Base-by-base conservation (phyloP, 2,113 vertebrate genomes). In the Nesoenas mayeri region DNA sequence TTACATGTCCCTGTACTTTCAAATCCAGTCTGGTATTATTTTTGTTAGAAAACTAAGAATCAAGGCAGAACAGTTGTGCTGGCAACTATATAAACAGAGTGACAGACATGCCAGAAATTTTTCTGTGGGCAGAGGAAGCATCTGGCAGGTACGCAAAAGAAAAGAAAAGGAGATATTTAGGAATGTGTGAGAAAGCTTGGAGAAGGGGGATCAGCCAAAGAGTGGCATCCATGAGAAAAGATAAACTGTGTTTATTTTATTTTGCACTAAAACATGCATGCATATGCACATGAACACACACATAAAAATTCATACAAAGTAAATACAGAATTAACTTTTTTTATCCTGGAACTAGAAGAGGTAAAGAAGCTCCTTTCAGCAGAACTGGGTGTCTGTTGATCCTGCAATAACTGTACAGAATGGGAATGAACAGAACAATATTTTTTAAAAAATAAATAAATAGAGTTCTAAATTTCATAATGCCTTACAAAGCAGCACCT, bases 121-220 rank as follows among this genome's bases (percentile, higher is more conserved):
- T 88, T 91, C 61, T 79, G 92, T 88, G 84, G 88, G 94, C 61
- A 92, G 91, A 70, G 47, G 47, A 92, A 92, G 61, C 89, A 89
- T 96, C 80, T 92, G 80, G 58, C 70, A 94, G 95, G 70, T 94
- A 93, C 70, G 77, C 77, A 94, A 72, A 82, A 29, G 57, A 80
- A 88, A 93, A 36, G 13, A 85, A 94, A 80, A 88, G 0, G 7
- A 34, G 34, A 66, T 31, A 70, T 25, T 72, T 69, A 48, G 44
- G 40, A 93, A 91, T 54, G 36, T 42, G 44, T 93, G 58, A 92
- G 44, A 92, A 82, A 40, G 22, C 40, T 78, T 73, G 22, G 28
- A 88, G 56, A 88, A 50, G 21, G 22, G 18, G 24, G 47, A 82
- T 83, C 32, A 28, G 69, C 14, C 42, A 62, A 87, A 38, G 17